Evolutionary conservation across 92 coral and sea anemone genomes (phyloP), one percentile per base, ranked within the genome.

Genomic region (Phenganax stokvisi): DNA sequence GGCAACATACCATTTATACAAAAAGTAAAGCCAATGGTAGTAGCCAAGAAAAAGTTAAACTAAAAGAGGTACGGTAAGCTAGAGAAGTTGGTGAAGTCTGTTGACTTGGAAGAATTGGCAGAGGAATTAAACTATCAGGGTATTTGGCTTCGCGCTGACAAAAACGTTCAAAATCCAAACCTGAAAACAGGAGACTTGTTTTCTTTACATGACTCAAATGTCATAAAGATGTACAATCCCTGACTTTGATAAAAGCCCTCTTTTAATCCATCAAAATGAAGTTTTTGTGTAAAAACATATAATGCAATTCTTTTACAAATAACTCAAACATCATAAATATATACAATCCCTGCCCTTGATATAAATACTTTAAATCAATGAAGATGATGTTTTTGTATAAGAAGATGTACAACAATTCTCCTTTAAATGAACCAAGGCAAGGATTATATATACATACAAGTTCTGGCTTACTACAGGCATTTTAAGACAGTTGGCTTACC

Each of bases 121-220:
- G 37, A 5, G 3, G 9, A 56, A 75, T 75, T 20, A 75, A 44
- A 29, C 80, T 75, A 7, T 75, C 63, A 55, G 80, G 80, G 16
- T 75, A 75, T 3, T 56, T 3, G 2, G 64, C 51, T 54, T 28
- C 31, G 9, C n/a, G 10, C 9, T 10, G 15, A 56, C 80, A 75
- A 63, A 63, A 75, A 25, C 57, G 1, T 20, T 75, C 80, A 30
- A 75, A 75, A 7, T 75, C 64, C 51, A 75, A 27, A 55, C 80
- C 80, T 75, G 51, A 15, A 57, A 56, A 58, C 12, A 7, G 37
- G 20, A 64, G 70, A 28, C 5, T 68, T 37, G 9, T 68, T 51
- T 20, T 20, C 25, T 20, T 29, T 2, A 68, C 5, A 37, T 37
- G 47, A 37, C 47, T 37, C 47, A 37, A 37, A 37, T 37, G 5